Percentiles rank a stretch among this genome's conserved stretches.
Conservation (phyloP, 2,797 vertebrate species). For the Acanthurus lineatus region DNA sequence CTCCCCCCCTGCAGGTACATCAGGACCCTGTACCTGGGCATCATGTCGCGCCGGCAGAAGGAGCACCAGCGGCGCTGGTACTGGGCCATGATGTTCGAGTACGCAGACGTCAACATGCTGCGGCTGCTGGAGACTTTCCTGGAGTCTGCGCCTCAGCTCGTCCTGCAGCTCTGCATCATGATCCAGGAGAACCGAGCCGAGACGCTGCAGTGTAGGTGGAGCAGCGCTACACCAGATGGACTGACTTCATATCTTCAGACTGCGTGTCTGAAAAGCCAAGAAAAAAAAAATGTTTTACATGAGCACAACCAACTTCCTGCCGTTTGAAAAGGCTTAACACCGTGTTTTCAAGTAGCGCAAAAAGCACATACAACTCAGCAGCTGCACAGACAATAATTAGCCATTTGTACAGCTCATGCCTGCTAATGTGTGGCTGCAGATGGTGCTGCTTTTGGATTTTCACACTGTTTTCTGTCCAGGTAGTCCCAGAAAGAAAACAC, state of each 20-base stretch:
- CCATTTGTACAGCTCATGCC: conserved; percentile 49
- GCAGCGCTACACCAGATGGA: neutral
- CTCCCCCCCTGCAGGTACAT: conserved; percentile 89
- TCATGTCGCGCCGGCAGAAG: conserved; percentile 95
- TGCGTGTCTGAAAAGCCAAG: neutral
- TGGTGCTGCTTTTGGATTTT: conserved; percentile 43
- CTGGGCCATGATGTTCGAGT: conserved; percentile 99
- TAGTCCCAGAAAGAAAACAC: conserved; percentile 24
- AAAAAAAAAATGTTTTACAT: neutral
- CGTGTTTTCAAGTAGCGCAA: conserved; percentile 24
- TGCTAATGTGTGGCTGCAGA: conserved; percentile 54
- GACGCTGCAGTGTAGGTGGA: conserved; percentile 95
- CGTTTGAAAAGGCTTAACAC: conserved; percentile 7
- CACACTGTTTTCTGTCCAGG: conserved; percentile 34
- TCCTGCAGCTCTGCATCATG: conserved; percentile 99
- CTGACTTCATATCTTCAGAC: neutral
- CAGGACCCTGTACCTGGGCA: conserved; percentile 96
- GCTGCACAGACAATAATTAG: conserved; percentile 69
- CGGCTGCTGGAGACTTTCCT: conserved; percentile 98
- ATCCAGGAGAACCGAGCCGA: conserved; percentile 99
- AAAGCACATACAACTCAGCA: conserved; percentile 47
- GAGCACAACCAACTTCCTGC: neutral
- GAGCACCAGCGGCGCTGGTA: conserved; percentile 98
- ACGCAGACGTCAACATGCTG: conserved; percentile 98
- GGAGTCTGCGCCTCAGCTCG: conserved; percentile 98